Evolutionary conservation across 2,888 invertebrate species (phyloP).

Genomic region (Pycnomerus fuliginosus): DNA sequence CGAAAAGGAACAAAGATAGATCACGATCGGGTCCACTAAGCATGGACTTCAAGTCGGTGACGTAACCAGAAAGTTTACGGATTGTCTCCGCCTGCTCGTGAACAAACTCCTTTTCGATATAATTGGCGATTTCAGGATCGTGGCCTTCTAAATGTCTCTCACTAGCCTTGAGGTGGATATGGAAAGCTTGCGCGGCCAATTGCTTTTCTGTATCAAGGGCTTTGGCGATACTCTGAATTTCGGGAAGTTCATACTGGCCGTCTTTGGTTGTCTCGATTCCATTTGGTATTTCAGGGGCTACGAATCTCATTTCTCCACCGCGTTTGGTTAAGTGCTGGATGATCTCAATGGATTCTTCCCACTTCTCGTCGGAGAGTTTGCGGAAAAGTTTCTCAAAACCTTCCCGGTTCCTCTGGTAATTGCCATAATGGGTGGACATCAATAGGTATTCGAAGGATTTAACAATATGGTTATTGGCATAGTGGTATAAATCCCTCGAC

Average conservation of each 20-base stretch:
- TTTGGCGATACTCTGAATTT: conserved; percentile 70
- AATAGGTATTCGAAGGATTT: conserved; percentile 76
- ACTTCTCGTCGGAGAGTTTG: conserved; percentile 71
- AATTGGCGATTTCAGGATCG: conserved; percentile 73
- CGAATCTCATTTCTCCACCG: conserved; percentile 64
- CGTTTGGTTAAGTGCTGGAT: conserved; percentile 76
- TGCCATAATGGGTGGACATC: conserved; percentile 73
- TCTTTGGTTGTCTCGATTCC: conserved; percentile 42
- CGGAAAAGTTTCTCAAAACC: conserved; percentile 76
- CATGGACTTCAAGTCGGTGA: conserved; percentile 69
- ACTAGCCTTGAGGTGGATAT: conserved; percentile 65
- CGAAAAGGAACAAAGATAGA: conserved; percentile 71
- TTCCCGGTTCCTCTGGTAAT: conserved; percentile 71
- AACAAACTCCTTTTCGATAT: conserved; percentile 75
- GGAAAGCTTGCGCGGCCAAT: conserved; percentile 66
- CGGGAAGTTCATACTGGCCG: conserved; percentile 62
- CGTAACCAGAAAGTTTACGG: conserved; percentile 71
- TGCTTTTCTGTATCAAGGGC: conserved; percentile 76
- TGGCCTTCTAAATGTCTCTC: conserved; percentile 59
- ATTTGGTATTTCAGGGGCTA: conserved; percentile 36
- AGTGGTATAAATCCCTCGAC: conserved; percentile 55
- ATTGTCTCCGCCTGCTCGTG: conserved; percentile 67
- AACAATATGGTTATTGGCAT: conserved; percentile 65
- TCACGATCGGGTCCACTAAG: conserved; percentile 62
- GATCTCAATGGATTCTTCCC: conserved; percentile 72